phyloP scores from a whole-genome alignment of 2,113 vertebrate genomes.

The Galemys pyrenaicus region DNA sequence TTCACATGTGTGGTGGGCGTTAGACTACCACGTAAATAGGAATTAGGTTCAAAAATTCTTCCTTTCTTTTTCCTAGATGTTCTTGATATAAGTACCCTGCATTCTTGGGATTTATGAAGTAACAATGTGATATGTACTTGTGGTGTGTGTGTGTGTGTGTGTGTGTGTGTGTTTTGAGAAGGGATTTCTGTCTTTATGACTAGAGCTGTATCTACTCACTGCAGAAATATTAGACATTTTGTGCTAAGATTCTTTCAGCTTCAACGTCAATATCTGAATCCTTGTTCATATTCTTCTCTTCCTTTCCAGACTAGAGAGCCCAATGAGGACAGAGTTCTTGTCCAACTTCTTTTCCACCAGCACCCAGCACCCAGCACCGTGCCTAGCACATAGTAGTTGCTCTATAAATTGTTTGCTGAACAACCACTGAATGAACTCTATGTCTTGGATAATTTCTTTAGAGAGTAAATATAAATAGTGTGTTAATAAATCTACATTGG shows the following conservation, averaged over 20 bases:
- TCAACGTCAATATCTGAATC: background rate
- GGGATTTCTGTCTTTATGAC: background rate
- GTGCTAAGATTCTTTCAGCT: background rate
- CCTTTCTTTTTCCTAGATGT: background rate
- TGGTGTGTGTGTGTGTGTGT: background rate
- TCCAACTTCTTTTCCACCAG: background rate
- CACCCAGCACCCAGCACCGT: background rate
- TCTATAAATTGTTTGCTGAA: background rate
- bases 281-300: background rate
- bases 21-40: background rate
- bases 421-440: slow-evolving; percentile 14
- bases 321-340: background rate
- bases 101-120: background rate
- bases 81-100: background rate
- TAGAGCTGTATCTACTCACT: background rate
- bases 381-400: background rate
- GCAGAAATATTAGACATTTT: background rate
- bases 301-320: background rate
- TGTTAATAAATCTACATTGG: background rate
- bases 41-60: background rate
- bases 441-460: slow-evolving; percentile 26
- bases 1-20: background rate
- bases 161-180: too few species aligned
- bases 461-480: background rate
- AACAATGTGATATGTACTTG: background rate